A percentile compares a stretch with the other conserved stretches of the same genome.
Evolutionary conservation across 2,888 invertebrate species (phyloP).

Genomic region (Microplitis deprimator): DNA sequence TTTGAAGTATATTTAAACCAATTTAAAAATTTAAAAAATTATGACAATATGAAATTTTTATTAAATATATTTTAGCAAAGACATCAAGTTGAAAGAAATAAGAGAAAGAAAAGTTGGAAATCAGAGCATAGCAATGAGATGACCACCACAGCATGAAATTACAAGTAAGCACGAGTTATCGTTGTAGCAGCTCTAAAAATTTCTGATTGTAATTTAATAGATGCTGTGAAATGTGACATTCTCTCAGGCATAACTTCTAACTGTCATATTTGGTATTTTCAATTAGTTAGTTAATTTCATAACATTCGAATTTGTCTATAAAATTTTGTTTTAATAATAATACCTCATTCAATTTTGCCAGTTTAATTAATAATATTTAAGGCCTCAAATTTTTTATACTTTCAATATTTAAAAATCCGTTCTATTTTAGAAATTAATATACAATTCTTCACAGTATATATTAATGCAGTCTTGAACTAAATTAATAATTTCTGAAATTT

Average conservation of each 20-base stretch:
- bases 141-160: conserved; percentile 56
- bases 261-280: not conserved
- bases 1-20: too few species aligned
- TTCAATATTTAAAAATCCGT: not conserved
- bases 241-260: not conserved
- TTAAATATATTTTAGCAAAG: conserved; percentile 16
- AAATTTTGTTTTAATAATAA: conserved; percentile 4
- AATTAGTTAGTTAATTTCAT: not conserved
- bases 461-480: too few species aligned
- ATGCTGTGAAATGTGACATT: conserved; percentile 25
- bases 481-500: not conserved
- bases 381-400: not conserved
- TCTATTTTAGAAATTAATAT: not conserved
- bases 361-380: conserved; percentile 15
- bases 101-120: conserved; percentile 48
- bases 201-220: conserved; percentile 34
- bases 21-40: too few species aligned
- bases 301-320: conserved; percentile 12
- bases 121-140: conserved; percentile 55
- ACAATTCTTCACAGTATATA: not conserved
- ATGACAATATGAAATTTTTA: not conserved
- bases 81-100: conserved; percentile 15
- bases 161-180: conserved; percentile 45
- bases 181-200: conserved; percentile 26
- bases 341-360: conserved; percentile 7